Evolutionary conservation across 2,797 vertebrate species (phyloP).

Genomic region (Microchirus variegatus): DNA sequence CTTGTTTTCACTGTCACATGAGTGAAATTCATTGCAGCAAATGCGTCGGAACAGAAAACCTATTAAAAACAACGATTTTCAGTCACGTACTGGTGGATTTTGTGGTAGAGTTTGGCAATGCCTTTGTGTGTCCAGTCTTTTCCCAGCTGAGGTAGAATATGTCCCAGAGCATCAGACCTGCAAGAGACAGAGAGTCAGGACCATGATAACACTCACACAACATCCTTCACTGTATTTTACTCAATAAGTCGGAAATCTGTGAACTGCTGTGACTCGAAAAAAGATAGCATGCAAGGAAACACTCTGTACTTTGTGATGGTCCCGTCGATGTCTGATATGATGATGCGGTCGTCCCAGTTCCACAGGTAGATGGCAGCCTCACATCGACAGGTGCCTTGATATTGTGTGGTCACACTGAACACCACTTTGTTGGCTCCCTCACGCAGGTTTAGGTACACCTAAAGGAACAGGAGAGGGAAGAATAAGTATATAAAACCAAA

Average conservation of each 20-base stretch:
- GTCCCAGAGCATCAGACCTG: constrained; percentile 95
- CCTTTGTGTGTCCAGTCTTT: constrained; percentile 98
- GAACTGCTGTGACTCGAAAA: not conserved
- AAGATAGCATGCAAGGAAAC: not conserved
- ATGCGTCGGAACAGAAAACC: not conserved
- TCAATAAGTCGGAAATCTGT: not conserved
- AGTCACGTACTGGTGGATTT: constrained; percentile 90
- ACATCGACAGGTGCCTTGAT: constrained; percentile 95
- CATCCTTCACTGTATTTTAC: not conserved
- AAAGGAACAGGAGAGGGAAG: constrained; percentile 1
- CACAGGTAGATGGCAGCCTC: constrained; percentile 95
- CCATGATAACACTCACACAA: not conserved
- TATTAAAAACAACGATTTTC: not conserved
- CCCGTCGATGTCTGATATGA: constrained; percentile 96
- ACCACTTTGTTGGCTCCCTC: constrained; percentile 91
- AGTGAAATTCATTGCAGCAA: not conserved
- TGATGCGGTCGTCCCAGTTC: constrained; percentile 92
- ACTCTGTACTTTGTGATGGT: constrained; percentile 93
- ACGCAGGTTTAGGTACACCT: constrained; percentile 89
- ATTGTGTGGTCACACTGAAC: constrained; percentile 96
- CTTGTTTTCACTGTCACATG: no score
- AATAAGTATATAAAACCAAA: no score
- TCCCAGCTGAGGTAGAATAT: constrained; percentile 93
- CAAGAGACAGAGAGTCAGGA: constrained; percentile 23
- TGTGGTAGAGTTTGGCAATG: constrained; percentile 93